Conservation (phyloP, 2,888 invertebrate genomes). For the Adela reaumurella region DNA sequence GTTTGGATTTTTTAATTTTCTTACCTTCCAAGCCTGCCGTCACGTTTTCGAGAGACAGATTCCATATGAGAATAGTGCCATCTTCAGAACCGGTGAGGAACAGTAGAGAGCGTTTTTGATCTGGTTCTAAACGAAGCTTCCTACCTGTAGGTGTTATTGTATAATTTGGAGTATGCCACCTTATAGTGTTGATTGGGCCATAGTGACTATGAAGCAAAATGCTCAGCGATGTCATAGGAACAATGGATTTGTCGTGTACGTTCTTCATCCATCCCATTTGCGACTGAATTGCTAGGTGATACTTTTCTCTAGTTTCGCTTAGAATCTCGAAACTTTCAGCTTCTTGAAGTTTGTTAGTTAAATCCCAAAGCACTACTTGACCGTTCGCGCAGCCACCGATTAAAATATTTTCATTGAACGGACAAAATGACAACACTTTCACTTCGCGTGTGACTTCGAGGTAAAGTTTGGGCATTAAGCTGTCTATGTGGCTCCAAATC, state of each 20-base stretch:
- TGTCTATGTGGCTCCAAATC: conserved; percentile 73
- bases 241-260: conserved; percentile 52
- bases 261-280: conserved; percentile 69
- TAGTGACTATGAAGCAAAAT: conserved; percentile 61
- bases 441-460: conserved; percentile 67
- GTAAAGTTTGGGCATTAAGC: conserved; percentile 64
- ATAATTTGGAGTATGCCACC: conserved; percentile 65
- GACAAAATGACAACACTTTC: conserved; percentile 63
- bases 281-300: conserved; percentile 57
- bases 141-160: conserved; percentile 58
- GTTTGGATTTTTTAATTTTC: conserved; percentile 38
- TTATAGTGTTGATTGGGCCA: conserved; percentile 60
- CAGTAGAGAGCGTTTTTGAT: conserved; percentile 46
- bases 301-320: conserved; percentile 60
- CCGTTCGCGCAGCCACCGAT: conserved; percentile 72
- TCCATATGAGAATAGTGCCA: conserved; percentile 69
- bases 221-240: conserved; percentile 60
- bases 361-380: conserved; percentile 68
- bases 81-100: conserved; percentile 66
- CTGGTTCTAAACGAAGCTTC: conserved; percentile 32
- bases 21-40: conserved; percentile 25
- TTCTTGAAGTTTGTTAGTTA: conserved; percentile 59
- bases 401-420: conserved; percentile 64
- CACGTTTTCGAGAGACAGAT: conserved; percentile 54
- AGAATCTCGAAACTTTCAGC: conserved; percentile 61